Percentiles rank a stretch among this genome's conserved stretches.
phyloP scores from a whole-genome alignment of 2,797 vertebrate species.

The Typhlichthys subterraneus region DNA sequence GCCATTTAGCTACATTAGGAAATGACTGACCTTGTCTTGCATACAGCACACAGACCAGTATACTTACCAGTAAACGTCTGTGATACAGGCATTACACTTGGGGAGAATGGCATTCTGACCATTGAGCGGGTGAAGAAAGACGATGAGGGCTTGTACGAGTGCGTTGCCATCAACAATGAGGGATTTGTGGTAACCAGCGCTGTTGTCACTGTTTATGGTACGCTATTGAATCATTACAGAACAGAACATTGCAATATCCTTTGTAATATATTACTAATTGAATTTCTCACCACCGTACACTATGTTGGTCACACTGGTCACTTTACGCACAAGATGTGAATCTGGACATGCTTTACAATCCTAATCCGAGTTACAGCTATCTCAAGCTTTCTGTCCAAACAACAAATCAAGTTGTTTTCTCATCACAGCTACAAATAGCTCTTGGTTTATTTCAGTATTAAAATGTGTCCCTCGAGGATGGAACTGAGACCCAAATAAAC shows the following conservation, averaged over 20 bases:
- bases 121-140: slow-evolving; percentile 93
- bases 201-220: slow-evolving; percentile 84
- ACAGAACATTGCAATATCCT: background rate
- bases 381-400: slow-evolving; percentile 16
- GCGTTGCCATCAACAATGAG: slow-evolving; percentile 80
- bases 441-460: slow-evolving; percentile 46
- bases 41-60: background rate
- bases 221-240: slow-evolving; percentile 44
- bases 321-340: too few species aligned
- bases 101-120: slow-evolving; percentile 77
- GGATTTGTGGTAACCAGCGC: slow-evolving; percentile 82
- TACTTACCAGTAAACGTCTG: slow-evolving; percentile 11
- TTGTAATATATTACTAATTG: background rate
- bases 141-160: slow-evolving; percentile 89
- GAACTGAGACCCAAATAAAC: slow-evolving; percentile 62
- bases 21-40: too few species aligned
- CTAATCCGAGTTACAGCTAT: slow-evolving; percentile 3
- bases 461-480: slow-evolving; percentile 53
- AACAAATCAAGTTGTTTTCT: slow-evolving; percentile 46
- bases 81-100: slow-evolving; percentile 82
- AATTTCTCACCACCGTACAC: background rate
- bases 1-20: background rate
- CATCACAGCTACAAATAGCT: slow-evolving; percentile 54
- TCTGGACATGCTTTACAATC: background rate
- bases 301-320: background rate